Conservation (phyloP, 2,797 vertebrate species). For the Micrastur ruficollis region DNA sequence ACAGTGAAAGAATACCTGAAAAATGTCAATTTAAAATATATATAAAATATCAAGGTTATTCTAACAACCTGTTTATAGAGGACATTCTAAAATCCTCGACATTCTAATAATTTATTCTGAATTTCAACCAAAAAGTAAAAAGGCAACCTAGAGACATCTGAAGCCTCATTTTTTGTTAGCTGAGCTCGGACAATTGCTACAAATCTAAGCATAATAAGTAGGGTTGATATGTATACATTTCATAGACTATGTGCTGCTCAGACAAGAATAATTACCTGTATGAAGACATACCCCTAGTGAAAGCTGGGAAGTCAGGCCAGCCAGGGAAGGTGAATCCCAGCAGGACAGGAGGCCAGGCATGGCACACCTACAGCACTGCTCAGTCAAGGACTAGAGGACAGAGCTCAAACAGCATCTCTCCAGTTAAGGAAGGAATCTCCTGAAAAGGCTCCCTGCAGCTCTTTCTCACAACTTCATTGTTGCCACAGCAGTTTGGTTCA, state of each 20-base stretch:
- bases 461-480: neutral
- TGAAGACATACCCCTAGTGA: neutral
- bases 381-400: neutral
- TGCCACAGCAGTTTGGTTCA: neutral
- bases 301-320: neutral
- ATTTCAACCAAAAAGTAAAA: neutral
- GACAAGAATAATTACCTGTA: neutral
- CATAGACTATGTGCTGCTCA: neutral
- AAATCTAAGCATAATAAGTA: neutral
- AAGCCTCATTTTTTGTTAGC: neutral
- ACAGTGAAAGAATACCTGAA: neutral
- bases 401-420: neutral
- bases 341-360: neutral
- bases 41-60: neutral
- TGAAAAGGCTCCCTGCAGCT: neutral
- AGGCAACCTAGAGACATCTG: neutral
- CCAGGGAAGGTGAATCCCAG: neutral
- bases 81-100: neutral
- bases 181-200: neutral
- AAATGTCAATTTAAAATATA: neutral
- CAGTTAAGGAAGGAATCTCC: neutral
- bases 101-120: neutral
- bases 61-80: neutral
- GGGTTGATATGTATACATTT: neutral
- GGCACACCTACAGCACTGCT: neutral